Evolutionary conservation across 2,113 vertebrate species (phyloP).

Genomic region (Egretta garzetta): DNA sequence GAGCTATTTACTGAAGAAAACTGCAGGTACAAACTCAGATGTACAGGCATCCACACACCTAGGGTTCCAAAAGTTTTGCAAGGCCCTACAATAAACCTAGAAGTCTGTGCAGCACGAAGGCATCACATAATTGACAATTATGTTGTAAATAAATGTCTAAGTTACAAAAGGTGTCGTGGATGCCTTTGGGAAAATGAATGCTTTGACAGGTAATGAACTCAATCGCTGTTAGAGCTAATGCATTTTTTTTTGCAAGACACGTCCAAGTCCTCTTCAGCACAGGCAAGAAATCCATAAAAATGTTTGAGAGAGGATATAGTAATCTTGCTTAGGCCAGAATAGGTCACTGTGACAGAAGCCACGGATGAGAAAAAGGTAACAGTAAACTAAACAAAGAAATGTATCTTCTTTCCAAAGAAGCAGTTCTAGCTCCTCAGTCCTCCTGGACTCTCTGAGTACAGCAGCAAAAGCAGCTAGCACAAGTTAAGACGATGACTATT

Average conservation of each 20-base stretch:
- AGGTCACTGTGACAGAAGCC: neutral
- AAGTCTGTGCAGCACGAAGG: neutral
- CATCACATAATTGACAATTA: neutral
- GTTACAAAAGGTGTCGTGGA: neutral
- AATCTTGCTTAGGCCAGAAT: neutral
- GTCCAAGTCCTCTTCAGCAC: neutral
- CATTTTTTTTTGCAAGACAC: neutral
- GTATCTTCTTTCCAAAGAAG: neutral
- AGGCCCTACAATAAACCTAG: neutral
- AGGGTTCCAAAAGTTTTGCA: neutral
- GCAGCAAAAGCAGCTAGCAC: neutral
- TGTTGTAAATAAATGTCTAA: neutral
- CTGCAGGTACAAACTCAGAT: neutral
- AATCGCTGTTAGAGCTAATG: neutral
- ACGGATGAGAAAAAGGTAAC: neutral
- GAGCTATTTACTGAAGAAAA: neutral
- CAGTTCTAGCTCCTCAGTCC: neutral
- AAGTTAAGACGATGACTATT: neutral
- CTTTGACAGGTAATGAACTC: neutral
- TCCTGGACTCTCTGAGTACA: neutral
- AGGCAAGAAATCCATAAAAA: neutral
- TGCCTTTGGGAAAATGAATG: neutral
- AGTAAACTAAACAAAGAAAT: neutral
- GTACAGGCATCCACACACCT: neutral
- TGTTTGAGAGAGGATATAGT: neutral